Conservation (phyloP, 2,797 vertebrate genomes). For the Microctenopoma steveboyesi region DNA sequence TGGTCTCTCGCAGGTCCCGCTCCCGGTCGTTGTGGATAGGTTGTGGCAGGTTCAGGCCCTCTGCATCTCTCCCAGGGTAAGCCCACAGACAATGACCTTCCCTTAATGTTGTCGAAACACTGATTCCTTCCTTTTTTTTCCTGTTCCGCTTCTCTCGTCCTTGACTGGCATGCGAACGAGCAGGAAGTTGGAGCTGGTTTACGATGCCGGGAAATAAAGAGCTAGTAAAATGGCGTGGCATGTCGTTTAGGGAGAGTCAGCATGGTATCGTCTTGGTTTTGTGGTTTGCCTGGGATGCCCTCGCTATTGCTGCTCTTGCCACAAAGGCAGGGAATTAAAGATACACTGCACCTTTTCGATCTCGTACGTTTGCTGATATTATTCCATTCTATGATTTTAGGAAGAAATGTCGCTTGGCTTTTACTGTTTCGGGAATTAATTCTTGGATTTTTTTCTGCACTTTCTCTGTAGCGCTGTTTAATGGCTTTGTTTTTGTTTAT, state of each 20-base stretch:
- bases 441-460: slow-evolving; percentile 48
- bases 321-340: slow-evolving; percentile 70
- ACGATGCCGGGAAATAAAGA: slow-evolving; percentile 67
- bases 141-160: slow-evolving; percentile 54
- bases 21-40: slow-evolving; percentile 85
- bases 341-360: slow-evolving; percentile 61
- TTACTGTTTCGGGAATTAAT: slow-evolving; percentile 39
- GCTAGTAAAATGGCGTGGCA: slow-evolving; percentile 81
- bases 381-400: slow-evolving; percentile 32
- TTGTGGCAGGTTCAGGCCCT: slow-evolving; percentile 86
- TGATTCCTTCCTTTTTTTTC: slow-evolving; percentile 60
- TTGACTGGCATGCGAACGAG: slow-evolving; percentile 68
- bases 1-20: slow-evolving; percentile 85
- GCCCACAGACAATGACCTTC: slow-evolving; percentile 85
- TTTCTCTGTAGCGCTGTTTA: slow-evolving; percentile 8
- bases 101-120: slow-evolving; percentile 80
- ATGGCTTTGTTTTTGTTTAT: not conserved
- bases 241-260: slow-evolving; percentile 69
- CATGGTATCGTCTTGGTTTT: slow-evolving; percentile 70
- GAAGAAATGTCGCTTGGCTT: slow-evolving; percentile 27
- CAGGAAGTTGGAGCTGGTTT: slow-evolving; percentile 76
- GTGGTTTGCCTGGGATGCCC: slow-evolving; percentile 67
- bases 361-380: slow-evolving; percentile 16
- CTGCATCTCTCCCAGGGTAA: slow-evolving; percentile 84
- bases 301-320: slow-evolving; percentile 45